Evolutionary conservation across 2,797 vertebrate species (phyloP).

Genomic region (Protonibea diacanthus): DNA sequence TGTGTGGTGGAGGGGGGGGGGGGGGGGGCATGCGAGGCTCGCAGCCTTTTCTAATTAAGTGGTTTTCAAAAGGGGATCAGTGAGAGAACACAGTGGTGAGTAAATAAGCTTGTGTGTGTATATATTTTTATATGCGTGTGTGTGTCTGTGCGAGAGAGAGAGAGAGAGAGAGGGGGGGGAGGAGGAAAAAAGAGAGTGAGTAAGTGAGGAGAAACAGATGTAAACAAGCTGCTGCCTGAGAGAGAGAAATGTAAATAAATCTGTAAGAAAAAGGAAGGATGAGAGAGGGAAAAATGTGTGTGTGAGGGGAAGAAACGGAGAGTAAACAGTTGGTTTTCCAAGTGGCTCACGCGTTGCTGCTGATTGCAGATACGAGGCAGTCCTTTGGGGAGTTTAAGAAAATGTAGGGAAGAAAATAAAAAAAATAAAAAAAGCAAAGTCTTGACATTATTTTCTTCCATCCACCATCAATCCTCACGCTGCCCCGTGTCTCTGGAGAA

Average conservation of each 20-base stretch:
- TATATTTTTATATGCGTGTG: not conserved
- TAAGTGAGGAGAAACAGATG: slow-evolving; percentile 51
- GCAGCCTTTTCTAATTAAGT: slow-evolving; percentile 77
- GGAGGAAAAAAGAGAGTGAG: not conserved
- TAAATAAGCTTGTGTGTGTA: slow-evolving; percentile 65
- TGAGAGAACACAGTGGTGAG: slow-evolving; percentile 58
- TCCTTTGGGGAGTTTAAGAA: slow-evolving; percentile 40
- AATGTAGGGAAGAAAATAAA: not conserved
- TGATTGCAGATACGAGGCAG: slow-evolving; percentile 43
- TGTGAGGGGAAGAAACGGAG: slow-evolving; percentile 6
- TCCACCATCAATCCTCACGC: slow-evolving; percentile 4
- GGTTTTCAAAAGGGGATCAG: slow-evolving; percentile 73
- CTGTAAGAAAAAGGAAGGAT: slow-evolving; percentile 44
- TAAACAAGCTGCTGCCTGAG: slow-evolving; percentile 66
- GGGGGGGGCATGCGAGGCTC: slow-evolving; percentile 36
- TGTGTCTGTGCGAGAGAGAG: not conserved
- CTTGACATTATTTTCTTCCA: slow-evolving; percentile 53
- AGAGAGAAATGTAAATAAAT: slow-evolving; percentile 67
- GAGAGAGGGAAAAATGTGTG: slow-evolving; percentile 17
- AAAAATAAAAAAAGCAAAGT: slow-evolving; percentile 24
- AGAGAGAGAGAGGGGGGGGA: too few species aligned
- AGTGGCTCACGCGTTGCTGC: slow-evolving; percentile 33
- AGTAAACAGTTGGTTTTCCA: slow-evolving; percentile 65
- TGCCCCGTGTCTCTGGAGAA: slow-evolving; percentile 6
- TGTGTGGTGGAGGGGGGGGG: not conserved